phyloP scores from a whole-genome alignment of 2,888 invertebrate species.

The Ethmia dodecea region DNA sequence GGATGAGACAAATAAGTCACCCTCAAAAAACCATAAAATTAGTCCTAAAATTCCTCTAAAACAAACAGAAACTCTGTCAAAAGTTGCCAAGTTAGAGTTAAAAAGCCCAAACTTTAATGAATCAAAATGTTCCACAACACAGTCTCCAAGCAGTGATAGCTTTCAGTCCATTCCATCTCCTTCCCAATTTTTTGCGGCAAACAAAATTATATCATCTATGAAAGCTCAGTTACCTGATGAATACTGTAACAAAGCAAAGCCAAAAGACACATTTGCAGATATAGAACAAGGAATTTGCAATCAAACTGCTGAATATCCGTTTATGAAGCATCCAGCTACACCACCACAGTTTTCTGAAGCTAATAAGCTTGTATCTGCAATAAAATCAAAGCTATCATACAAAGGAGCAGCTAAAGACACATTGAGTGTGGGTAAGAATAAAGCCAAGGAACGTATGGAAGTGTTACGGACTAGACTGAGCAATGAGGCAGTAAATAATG shows the following conservation, averaged over 20 bases:
- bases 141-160: slow-evolving; percentile 56
- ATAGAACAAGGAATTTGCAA: slow-evolving; percentile 64
- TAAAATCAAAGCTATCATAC: slow-evolving; percentile 59
- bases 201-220: slow-evolving; percentile 67
- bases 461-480: slow-evolving; percentile 37
- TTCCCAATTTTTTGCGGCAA: slow-evolving; percentile 66
- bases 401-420: slow-evolving; percentile 39
- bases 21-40: slow-evolving; percentile 26
- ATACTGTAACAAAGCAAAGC: slow-evolving; percentile 45
- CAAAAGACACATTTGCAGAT: slow-evolving; percentile 63
- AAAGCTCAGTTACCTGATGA: slow-evolving; percentile 66
- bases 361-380: slow-evolving; percentile 61
- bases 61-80: slow-evolving; percentile 35
- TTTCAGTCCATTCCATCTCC: slow-evolving; percentile 54
- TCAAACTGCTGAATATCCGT: slow-evolving; percentile 61
- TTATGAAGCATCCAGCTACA: slow-evolving; percentile 60
- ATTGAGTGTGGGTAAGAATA: slow-evolving; percentile 27
- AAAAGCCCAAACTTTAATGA: slow-evolving; percentile 45
- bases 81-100: slow-evolving; percentile 24
- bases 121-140: slow-evolving; percentile 33
- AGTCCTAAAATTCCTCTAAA: slow-evolving; percentile 31
- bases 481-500: slow-evolving; percentile 27
- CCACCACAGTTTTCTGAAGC: slow-evolving; percentile 71
- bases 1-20: slow-evolving; percentile 28
- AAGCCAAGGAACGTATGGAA: slow-evolving; percentile 52